A percentile compares a stretch with the other conserved stretches of the same genome.
These are phyloP conservation scores for Hydrocynus forskahlii DNA, from an alignment of 2,797 vertebrate genomes.

Conservation along the genomic window DNA sequence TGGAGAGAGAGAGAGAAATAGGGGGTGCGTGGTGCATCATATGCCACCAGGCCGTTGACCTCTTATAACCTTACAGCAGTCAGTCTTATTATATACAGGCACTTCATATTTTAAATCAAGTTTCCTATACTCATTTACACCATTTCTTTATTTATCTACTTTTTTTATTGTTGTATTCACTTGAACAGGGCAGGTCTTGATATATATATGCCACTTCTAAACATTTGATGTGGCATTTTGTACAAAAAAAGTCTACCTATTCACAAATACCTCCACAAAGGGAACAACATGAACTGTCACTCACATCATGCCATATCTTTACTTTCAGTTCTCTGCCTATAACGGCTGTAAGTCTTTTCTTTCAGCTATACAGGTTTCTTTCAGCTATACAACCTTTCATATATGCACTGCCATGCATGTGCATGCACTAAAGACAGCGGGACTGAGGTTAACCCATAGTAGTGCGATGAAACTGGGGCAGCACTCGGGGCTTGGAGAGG, in stretches of 20 bases:
- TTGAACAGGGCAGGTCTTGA: neutral
- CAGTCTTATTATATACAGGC: neutral
- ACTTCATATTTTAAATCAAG: neutral
- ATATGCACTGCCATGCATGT: neutral
- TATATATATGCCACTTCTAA: neutral
- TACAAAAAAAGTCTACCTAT: neutral
- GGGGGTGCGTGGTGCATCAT: slow-evolving; percentile 15
- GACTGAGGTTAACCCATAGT: slow-evolving; percentile 14
- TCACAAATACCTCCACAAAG: neutral
- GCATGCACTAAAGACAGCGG: neutral
- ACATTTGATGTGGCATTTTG: neutral
- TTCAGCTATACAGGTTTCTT: too few species aligned
- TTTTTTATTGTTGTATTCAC: neutral
- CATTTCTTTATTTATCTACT: too few species aligned
- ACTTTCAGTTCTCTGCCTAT: neutral
- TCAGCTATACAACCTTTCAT: neutral
- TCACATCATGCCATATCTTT: neutral
- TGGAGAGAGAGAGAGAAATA: slow-evolving; percentile 26
- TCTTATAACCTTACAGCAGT: neutral
- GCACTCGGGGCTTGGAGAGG: slow-evolving; percentile 62
- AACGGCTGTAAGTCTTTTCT: neutral
- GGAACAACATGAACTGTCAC: neutral
- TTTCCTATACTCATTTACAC: neutral
- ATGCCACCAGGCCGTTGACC: slow-evolving; percentile 11
- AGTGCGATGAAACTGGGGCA: slow-evolving; percentile 7